phyloP scores from a whole-genome alignment of 2,888 invertebrate species.

The Callyntrura sp. region DNA sequence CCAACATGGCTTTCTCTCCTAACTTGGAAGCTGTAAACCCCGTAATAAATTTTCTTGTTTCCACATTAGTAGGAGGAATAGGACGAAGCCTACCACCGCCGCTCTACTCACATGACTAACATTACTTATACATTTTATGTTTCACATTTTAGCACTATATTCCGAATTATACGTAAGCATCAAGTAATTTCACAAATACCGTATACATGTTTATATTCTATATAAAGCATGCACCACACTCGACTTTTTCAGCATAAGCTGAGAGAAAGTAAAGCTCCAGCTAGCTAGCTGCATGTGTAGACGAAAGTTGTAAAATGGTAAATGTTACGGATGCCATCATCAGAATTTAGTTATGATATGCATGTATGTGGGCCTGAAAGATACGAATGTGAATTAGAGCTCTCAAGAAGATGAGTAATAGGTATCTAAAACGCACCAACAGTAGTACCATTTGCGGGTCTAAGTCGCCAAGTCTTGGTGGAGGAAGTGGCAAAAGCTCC shows the following conservation, averaged over 20 bases:
- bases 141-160: neutral
- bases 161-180: neutral
- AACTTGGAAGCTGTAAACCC: conserved; percentile 51
- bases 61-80: conserved; percentile 39
- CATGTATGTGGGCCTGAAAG: conserved; percentile 37
- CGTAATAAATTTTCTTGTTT: conserved; percentile 65
- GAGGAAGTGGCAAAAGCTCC: conserved; percentile 28
- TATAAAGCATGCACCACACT: neutral
- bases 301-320: neutral
- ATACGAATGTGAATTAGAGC: conserved; percentile 62
- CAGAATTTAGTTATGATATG: neutral
- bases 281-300: neutral
- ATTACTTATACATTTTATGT: conserved; percentile 11
- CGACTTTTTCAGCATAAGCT: neutral
- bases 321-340: neutral
- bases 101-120: neutral
- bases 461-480: too few species aligned
- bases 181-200: conserved; percentile 5
- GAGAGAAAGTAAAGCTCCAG: neutral
- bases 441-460: neutral
- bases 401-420: conserved; percentile 70
- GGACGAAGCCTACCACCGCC: conserved; percentile 9
- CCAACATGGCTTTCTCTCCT: conserved; percentile 11
- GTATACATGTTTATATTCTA: too few species aligned
- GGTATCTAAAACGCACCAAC: conserved; percentile 67